Evolutionary conservation across 2,888 invertebrate genomes (phyloP).

Genomic region (Orchesellides sinensis): DNA sequence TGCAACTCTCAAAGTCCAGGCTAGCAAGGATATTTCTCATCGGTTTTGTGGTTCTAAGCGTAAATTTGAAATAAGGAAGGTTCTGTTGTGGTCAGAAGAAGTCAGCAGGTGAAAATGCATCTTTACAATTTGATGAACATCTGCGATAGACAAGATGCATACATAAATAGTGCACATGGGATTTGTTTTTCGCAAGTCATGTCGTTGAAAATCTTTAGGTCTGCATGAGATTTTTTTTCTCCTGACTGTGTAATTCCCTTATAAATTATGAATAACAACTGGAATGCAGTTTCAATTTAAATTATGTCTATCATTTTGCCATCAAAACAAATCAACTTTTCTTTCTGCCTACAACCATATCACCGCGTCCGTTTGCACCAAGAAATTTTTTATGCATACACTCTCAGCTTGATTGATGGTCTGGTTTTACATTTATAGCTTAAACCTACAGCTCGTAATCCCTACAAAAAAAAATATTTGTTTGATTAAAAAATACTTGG

Average conservation of each 20-base stretch:
- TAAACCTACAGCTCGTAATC: slow-evolving; percentile 7
- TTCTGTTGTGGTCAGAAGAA: too few relatives aligned
- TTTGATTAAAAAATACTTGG: slow-evolving; percentile 29
- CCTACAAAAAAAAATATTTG: slow-evolving; percentile 28
- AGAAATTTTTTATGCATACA: slow-evolving; percentile 24
- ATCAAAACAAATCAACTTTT: slow-evolving; percentile 18
- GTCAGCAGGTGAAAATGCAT: slow-evolving; percentile 16
- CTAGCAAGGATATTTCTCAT: neutral
- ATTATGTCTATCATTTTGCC: slow-evolving; percentile 24
- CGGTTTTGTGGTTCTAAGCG: too few relatives aligned
- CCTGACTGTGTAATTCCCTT: neutral
- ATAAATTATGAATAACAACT: slow-evolving; percentile 19
- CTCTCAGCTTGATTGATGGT: slow-evolving; percentile 37
- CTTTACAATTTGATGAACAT: slow-evolving; percentile 4
- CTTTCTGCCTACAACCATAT: neutral
- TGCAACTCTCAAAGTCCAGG: neutral
- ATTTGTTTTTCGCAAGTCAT: slow-evolving; percentile 40
- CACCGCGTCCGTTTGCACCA: neutral
- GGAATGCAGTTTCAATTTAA: slow-evolving; percentile 50
- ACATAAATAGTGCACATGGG: too few relatives aligned
- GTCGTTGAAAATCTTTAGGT: neutral
- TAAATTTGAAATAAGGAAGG: too few relatives aligned
- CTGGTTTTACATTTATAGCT: slow-evolving; percentile 49
- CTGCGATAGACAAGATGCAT: neutral
- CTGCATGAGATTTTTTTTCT: neutral